phyloP scores from a whole-genome alignment of 1,140 invertebrate species.

The Brachionus sp. region DNA sequence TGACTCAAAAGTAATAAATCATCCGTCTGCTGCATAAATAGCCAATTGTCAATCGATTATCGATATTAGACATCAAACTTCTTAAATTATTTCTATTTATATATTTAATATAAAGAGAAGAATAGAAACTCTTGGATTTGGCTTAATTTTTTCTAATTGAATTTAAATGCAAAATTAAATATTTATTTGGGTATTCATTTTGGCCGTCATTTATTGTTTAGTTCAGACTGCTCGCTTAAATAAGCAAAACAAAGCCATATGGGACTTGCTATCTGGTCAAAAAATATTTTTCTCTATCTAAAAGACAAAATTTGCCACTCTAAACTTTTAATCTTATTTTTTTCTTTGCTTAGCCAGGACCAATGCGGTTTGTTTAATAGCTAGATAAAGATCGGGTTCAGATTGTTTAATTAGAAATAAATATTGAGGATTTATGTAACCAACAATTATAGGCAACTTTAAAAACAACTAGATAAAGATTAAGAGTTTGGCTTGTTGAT shows the following conservation, averaged over 20 bases:
- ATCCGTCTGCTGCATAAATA: background rate
- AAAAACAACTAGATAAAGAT: conserved; percentile 30
- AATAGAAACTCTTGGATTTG: background rate
- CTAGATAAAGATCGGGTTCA: background rate
- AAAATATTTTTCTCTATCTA: background rate
- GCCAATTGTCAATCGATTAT: background rate
- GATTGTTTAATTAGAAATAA: conserved; percentile 33
- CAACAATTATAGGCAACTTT: conserved; percentile 6
- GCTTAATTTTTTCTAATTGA: conserved; percentile 21
- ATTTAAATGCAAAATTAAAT: conserved; percentile 40
- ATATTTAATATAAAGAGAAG: background rate
- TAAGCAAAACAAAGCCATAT: background rate
- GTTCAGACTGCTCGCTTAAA: background rate
- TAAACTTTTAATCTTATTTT: background rate
- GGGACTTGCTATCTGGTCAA: background rate
- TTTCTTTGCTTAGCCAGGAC: background rate
- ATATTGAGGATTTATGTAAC: conserved; percentile 32
- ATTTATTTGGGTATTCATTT: conserved; percentile 29
- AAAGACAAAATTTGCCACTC: background rate
- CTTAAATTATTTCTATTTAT: background rate
- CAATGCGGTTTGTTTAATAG: background rate
- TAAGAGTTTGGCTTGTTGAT: background rate
- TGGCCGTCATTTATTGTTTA: background rate
- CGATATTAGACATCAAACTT: background rate
- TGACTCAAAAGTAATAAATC: conserved; percentile 10